Evolutionary conservation across 2,797 vertebrate species (phyloP).

Genomic region (Decapterus maruadsi): DNA sequence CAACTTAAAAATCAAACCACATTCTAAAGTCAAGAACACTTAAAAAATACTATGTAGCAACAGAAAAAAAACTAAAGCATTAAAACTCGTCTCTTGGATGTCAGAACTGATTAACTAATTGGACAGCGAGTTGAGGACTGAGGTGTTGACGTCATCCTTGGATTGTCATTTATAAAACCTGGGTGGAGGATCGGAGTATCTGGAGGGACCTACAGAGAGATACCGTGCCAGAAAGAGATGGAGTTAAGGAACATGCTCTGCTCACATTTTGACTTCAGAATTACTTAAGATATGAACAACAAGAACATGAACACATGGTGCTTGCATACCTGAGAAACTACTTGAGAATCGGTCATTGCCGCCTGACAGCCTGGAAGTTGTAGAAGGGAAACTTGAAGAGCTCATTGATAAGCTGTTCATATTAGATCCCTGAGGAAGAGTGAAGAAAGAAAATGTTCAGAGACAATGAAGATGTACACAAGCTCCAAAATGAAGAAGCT

Average conservation of each 20-base stretch:
- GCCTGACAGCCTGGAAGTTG: constrained; percentile 59
- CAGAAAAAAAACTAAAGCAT: background rate
- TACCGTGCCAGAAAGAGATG: background rate
- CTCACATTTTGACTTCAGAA: background rate
- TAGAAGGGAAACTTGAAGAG: constrained; percentile 63
- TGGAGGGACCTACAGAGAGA: constrained; percentile 74
- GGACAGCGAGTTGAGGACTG: background rate
- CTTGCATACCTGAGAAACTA: constrained; percentile 66
- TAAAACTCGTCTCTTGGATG: constrained; percentile 14
- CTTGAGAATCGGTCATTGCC: constrained; percentile 68
- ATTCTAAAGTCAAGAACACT: constrained; percentile 1
- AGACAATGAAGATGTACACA: background rate
- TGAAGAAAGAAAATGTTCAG: background rate
- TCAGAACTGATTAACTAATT: background rate
- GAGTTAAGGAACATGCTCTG: background rate
- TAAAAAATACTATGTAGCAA: constrained; percentile 10
- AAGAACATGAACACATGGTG: background rate
- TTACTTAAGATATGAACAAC: background rate
- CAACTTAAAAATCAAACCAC: background rate
- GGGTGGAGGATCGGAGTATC: constrained; percentile 62
- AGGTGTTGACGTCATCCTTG: background rate
- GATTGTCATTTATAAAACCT: constrained; percentile 80
- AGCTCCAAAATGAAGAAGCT: background rate
- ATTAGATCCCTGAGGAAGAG: constrained; percentile 70
- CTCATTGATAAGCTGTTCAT: constrained; percentile 62